Base-by-base conservation (phyloP, 2,113 vertebrate species). In the Aythya baeri region DNA sequence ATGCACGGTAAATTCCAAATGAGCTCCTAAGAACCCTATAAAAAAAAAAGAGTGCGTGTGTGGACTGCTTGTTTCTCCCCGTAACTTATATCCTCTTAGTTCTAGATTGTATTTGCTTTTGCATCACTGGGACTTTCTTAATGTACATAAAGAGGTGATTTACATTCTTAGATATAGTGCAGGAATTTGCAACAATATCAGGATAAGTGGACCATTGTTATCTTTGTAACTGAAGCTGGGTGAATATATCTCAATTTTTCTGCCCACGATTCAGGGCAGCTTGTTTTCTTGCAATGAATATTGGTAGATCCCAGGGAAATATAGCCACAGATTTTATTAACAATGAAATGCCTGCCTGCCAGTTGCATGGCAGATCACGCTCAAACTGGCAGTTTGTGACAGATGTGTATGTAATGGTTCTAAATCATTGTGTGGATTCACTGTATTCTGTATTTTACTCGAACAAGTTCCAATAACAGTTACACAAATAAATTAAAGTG, bases 1-100 rank as follows among this genome's bases (percentile, higher is more conserved):
- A 91, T 95, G 96, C 93, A 92, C 44, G 2, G 92, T 96, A 97
- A 95, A 96, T 92, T 96, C 93, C 94, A 91, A 92, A 96, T 29
- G 88, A 93, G 94, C 88, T 96, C 86, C 88, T 90, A n/a, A 93
- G 83, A 94, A 95, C 86, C 58, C 57, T 86, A 49, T 91, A 86
- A 96, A 93, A 84, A 66, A 59, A 63, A 67, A 9, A 67, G 76
- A 67, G 76, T 2, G 0, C 26, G 26, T 57, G 9, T 87, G 50
- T 67, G 85, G 85, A 71, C 50, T 62, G 17, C 72, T 91, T 83
- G 41, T 59, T 94, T 87, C 87, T 96, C 72, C 46, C 20, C 57
- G 14, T 63, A 74, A 57, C 2, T 3, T 70, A 43, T 43, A 78
- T 73, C 58, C 46, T 78, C 66, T 75, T 36, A 77, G 36, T 85